Percentiles rank a stretch among this genome's conserved stretches.
phyloP scores from a whole-genome alignment of 2,113 vertebrate genomes.

The Fregetta grallaria region DNA sequence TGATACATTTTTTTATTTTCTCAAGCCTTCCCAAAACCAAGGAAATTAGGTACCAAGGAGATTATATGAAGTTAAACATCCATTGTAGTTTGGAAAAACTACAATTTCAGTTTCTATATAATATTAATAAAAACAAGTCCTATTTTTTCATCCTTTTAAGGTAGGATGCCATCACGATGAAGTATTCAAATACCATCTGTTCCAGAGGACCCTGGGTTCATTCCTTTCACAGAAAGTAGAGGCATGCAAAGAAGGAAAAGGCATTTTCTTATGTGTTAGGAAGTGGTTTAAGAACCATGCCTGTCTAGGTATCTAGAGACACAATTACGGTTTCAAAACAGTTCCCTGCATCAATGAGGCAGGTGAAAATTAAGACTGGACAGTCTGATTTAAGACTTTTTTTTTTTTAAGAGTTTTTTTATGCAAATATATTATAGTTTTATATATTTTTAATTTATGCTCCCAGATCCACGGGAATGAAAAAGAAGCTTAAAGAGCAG shows the following conservation, averaged over 20 bases:
- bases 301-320: not conserved
- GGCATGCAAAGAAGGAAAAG: not conserved
- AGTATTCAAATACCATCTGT: not conserved
- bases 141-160: not conserved
- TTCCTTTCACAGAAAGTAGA: not conserved
- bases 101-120: not conserved
- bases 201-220: not conserved
- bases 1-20: not conserved
- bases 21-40: not conserved
- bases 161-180: not conserved
- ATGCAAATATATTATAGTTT: not conserved
- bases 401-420: not conserved
- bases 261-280: not conserved
- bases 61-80: not conserved
- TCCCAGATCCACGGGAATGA: not conserved
- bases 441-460: not conserved
- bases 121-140: not conserved
- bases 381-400: not conserved
- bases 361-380: not conserved
- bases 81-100: not conserved
- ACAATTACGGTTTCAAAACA: not conserved
- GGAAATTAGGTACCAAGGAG: not conserved
- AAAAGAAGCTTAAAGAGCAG: not conserved
- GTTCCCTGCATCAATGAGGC: not conserved
- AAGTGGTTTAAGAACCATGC: not conserved